A percentile compares a stretch with the other conserved stretches of the same genome.
Evolutionary conservation across 92 coral and sea anemone species (phyloP).

Genomic region (Pocillopora grandis): DNA sequence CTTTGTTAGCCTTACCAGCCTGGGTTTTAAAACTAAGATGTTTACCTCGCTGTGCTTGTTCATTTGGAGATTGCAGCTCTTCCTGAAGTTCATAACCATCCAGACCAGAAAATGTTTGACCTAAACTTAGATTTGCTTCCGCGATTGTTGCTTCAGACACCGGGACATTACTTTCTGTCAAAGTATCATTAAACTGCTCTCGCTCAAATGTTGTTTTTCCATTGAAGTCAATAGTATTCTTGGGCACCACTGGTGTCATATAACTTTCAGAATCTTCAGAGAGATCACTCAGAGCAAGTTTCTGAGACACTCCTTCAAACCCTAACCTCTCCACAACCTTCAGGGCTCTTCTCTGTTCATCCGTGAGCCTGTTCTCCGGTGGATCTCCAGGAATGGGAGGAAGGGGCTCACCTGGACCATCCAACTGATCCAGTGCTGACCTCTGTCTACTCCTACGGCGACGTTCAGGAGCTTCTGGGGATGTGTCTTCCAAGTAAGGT

Average conservation of each 20-base stretch:
- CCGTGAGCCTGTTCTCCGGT: constrained; percentile 33
- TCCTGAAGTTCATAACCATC: constrained; percentile 2
- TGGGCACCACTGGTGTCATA: constrained; percentile 56
- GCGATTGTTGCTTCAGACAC: constrained; percentile 39
- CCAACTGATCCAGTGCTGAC: constrained; percentile 25
- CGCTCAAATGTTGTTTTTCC: constrained; percentile 70
- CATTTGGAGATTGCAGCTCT: constrained; percentile 6
- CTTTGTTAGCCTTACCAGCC: constrained; percentile 23
- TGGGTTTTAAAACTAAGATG: constrained; percentile 23
- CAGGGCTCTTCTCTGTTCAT: constrained; percentile 53
- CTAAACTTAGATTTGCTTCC: constrained; percentile 21
- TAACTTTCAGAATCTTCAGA: constrained; percentile 73
- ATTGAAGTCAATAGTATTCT: constrained; percentile 52
- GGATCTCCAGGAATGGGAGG: constrained; percentile 22
- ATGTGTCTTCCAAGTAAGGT: constrained; percentile 25
- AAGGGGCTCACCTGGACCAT: constrained; percentile 28
- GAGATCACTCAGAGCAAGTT: constrained; percentile 73
- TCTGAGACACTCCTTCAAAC: constrained; percentile 77
- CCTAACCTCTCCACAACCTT: constrained; percentile 73
- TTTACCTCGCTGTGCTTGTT: neutral
- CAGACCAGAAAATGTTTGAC: constrained; percentile 26
- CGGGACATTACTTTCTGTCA: constrained; percentile 40
- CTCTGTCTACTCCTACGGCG: constrained; percentile 15
- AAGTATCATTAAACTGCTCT: constrained; percentile 76
- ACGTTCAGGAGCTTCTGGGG: constrained; percentile 29